Base-by-base conservation (phyloP, 2,797 vertebrate genomes). In the Darevskia mixta region DNA sequence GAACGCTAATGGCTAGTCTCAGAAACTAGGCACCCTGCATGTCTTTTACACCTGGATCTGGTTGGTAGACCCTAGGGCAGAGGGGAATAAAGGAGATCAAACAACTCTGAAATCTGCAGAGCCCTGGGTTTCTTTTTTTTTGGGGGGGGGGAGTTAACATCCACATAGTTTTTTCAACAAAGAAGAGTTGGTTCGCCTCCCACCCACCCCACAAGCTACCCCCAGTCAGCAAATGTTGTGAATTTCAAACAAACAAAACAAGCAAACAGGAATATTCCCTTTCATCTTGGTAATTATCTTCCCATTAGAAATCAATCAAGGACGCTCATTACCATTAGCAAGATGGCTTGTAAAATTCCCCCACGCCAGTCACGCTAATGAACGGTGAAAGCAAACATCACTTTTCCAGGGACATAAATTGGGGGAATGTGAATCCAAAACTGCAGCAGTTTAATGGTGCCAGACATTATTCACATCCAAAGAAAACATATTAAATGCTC, bases 231-330 rank as follows among this genome's bases (percentile, higher is more conserved):
- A 94, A 94, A 90, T 93, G 82, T 25, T 0, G 3, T 29, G 77
- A 58, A 43, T 71, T 64, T 5, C n/a, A 61, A 29, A 82, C 55
- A 75, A 15, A 38, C 23, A 43, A 32, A 72, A 32, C 45, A 75
- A 84, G 73, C 81, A 82, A 58, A 75, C 45, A 27, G 58, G 66
- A n/a, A 75, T n/a, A 90, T 95, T 87, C 93, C 88, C 81, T 91
- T 91, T 85, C 94, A 92, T 69, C 86, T 90, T 85, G 86, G 90
- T 94, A 94, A 96, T 97, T 97, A 96, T 92, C 93, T 95, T 95
- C 96, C 92, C 96, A 96, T 97, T 96, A 97, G 94, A 92, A 96
- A 95, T 94, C 88, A 82, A 92, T 94, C 93, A 92, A 91, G 92
- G 88, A 29, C 6, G 93, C 93, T 93, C 93, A 89, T 91, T 94